phyloP scores from a whole-genome alignment of 2,888 invertebrate species.

The Ormyrus rosae region DNA sequence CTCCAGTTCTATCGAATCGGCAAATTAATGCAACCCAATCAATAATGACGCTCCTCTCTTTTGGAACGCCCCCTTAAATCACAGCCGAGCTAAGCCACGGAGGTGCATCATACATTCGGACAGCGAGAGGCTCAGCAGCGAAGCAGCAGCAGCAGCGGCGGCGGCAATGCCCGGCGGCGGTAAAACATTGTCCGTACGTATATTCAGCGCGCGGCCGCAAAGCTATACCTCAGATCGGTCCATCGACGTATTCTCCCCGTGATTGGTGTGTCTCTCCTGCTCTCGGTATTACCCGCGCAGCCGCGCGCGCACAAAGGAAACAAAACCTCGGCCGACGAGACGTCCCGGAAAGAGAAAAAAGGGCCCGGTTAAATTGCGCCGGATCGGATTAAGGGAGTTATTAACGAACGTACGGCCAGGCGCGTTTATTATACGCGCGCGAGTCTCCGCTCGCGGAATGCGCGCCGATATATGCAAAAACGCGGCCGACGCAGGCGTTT shows the following conservation, averaged over 20 bases:
- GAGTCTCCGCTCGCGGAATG: constrained; percentile 61
- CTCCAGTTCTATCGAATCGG: not conserved
- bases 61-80: constrained; percentile 29
- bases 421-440: not conserved
- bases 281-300: not conserved
- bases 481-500: constrained; percentile 50
- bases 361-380: constrained; percentile 31
- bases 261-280: constrained; percentile 51
- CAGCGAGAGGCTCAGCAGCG: too few relatives aligned
- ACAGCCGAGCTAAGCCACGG: constrained; percentile 25
- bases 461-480: constrained; percentile 68
- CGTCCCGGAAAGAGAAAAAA: not conserved
- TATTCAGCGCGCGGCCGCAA: not conserved
- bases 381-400: constrained; percentile 73
- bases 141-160: too few relatives aligned
- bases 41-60: constrained; percentile 31
- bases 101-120: constrained; percentile 12
- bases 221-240: constrained; percentile 39
- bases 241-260: constrained; percentile 37
- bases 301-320: constrained; percentile 36
- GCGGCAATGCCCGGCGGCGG: too few relatives aligned
- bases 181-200: not conserved
- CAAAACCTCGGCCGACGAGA: not conserved
- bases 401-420: constrained; percentile 66
- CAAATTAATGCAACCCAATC: constrained; percentile 25